phyloP scores from a whole-genome alignment of 2,888 invertebrate species.

The Chironomus tentans region DNA sequence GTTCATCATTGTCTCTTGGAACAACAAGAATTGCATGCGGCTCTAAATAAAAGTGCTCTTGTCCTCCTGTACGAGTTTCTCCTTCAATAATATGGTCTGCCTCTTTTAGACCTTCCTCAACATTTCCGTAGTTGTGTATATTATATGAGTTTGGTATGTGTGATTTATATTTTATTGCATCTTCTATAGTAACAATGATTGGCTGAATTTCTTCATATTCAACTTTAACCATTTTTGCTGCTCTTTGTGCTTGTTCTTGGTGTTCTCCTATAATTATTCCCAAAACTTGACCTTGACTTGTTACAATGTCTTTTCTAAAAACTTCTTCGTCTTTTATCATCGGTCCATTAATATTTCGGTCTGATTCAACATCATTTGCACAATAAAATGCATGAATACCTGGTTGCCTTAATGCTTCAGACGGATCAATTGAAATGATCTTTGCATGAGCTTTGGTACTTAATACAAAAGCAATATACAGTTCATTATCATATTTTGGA shows the following conservation, averaged over 20 bases:
- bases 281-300: constrained; percentile 70
- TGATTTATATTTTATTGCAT: constrained; percentile 69
- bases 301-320: constrained; percentile 67
- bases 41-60: constrained; percentile 96
- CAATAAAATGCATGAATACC: constrained; percentile 79
- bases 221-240: constrained; percentile 69
- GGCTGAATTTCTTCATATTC: constrained; percentile 73
- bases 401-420: constrained; percentile 59
- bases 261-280: constrained; percentile 70
- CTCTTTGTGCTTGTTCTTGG: constrained; percentile 71
- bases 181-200: constrained; percentile 77
- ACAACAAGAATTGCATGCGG: constrained; percentile 64
- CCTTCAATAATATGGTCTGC: constrained; percentile 69
- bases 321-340: constrained; percentile 67
- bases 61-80: constrained; percentile 71
- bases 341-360: constrained; percentile 45
- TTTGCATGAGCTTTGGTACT: constrained; percentile 77
- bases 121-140: constrained; percentile 55
- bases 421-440: constrained; percentile 62
- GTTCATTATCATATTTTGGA: constrained; percentile 62
- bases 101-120: constrained; percentile 52
- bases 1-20: constrained; percentile 72
- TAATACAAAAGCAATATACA: constrained; percentile 69
- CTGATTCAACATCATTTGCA: no score
- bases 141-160: constrained; percentile 54